Conservation (phyloP, 2,888 invertebrate genomes). For the Callinectes sapidus region DNA sequence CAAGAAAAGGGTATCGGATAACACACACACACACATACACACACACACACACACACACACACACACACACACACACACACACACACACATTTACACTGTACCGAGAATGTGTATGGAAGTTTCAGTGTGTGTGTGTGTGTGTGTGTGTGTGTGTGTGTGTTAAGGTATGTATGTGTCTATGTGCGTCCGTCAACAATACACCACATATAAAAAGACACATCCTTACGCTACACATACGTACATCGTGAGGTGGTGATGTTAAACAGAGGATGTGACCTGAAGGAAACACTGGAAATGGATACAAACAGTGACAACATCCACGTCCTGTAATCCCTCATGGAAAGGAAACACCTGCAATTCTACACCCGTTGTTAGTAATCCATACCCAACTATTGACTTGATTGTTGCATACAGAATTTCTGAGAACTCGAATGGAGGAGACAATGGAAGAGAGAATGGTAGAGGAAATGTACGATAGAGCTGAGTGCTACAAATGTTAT, state of each 20-base stretch:
- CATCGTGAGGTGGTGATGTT: background rate
- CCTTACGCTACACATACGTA: too few relatives aligned
- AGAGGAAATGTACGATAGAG: background rate
- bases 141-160: slow-evolving; percentile 32
- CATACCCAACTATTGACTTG: background rate
- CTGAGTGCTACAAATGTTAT: background rate
- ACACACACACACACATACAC: background rate
- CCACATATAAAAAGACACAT: too few relatives aligned
- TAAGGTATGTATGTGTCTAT: too few relatives aligned
- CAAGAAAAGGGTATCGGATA: background rate
- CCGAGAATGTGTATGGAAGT: background rate
- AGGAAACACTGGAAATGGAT: background rate
- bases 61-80: slow-evolving; percentile 6
- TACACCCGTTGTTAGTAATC: background rate
- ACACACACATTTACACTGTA: background rate
- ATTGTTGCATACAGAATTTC: background rate
- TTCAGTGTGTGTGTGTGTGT: slow-evolving; percentile 15
- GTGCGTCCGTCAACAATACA: too few relatives aligned
- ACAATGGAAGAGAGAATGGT: background rate
- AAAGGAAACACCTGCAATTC: background rate
- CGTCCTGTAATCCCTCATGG: background rate
- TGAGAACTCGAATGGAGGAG: background rate
- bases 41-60: background rate
- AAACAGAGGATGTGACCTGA: background rate
- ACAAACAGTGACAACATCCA: background rate